These are phyloP conservation scores for Leucophenga montana DNA, from an alignment of 2,888 invertebrate species.

Conservation along the genomic window DNA sequence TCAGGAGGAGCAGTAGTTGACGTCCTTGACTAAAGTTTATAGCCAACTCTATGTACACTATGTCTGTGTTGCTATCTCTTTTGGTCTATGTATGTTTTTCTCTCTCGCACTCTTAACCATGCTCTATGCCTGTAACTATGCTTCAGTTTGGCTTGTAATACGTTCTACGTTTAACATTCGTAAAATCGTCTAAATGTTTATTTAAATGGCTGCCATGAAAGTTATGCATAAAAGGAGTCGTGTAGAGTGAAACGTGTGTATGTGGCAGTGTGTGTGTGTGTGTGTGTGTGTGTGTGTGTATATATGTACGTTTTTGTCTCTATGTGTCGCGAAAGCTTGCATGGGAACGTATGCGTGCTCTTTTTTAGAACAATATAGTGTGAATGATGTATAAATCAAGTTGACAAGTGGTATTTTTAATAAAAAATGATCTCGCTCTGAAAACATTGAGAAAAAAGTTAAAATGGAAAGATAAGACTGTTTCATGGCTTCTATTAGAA, in stretches of 20 bases:
- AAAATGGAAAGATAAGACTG: not conserved
- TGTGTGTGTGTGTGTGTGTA: not conserved
- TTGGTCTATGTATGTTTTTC: not conserved
- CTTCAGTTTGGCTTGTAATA: constrained; percentile 53
- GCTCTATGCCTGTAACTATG: not conserved
- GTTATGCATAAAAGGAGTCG: not conserved
- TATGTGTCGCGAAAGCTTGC: not conserved
- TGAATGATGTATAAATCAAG: constrained; percentile 26
- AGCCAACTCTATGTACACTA: too few species aligned
- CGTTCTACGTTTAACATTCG: constrained; percentile 37
- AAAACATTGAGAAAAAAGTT: not conserved
- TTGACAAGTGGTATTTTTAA: constrained; percentile 24
- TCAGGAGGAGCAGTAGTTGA: not conserved
- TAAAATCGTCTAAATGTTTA: constrained; percentile 56
- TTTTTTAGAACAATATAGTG: constrained; percentile 26
- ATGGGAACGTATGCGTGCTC: not conserved
- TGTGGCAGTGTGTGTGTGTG: not conserved
- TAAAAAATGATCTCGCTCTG: constrained; percentile 4
- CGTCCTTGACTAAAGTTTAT: constrained; percentile 49
- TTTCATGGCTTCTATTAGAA: too few species aligned
- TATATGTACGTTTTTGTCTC: not conserved
- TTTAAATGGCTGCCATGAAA: constrained; percentile 54
- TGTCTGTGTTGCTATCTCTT: constrained; percentile 53
- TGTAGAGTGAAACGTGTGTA: not conserved
- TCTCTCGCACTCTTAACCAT: not conserved